Base-by-base conservation (phyloP, 1,140 invertebrate species). In the Gonatopus flavifemur region DNA sequence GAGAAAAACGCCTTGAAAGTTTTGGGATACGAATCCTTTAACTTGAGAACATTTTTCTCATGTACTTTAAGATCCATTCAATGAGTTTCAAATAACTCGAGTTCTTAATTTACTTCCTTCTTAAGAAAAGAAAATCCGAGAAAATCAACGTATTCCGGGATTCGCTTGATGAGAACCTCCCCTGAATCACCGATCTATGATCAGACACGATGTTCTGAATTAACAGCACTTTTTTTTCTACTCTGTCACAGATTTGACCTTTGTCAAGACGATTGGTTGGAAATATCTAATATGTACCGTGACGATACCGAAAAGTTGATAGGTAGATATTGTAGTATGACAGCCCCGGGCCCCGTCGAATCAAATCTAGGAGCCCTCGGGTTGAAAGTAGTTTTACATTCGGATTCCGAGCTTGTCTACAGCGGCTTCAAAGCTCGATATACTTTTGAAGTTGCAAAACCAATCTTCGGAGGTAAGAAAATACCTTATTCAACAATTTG, bases 341-440 rank as follows among this genome's bases (percentile, higher is more conserved):
- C 90, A 15, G 86, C 90, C 18, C 93, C 93, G 7, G 94, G 93
- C 22, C 94, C 94, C 9, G 86, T 95, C 48, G 89, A 95, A 74
- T 94, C 92, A 22, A 90, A 90, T 67, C 83, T 88, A 16, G 90
- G 90, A 15, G 90, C 92, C 8, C 82, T 86, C 28, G 90, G 89
- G 3, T 80, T 96, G 20, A 90, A 89, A 64, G 83, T 96, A 15
- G 82, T 93, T 32, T 78, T 96, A 21, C 89, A 92, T 67, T 90
- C 93, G 4, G 90, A 96, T 68, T 79, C 82, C 7, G 87, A 89
- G 54, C 84, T 85, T 30, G 92, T 95, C 16, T 91, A 86, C 49
- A 94, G 89, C 59, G 94, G 94, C 9, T 97, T 97, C 73, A 92
- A 91, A 67, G 93, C 91, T 2, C 80, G 87, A 57, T 97, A 96